phyloP scores from a whole-genome alignment of 2,113 vertebrate genomes.

The Aviceda subcristata region DNA sequence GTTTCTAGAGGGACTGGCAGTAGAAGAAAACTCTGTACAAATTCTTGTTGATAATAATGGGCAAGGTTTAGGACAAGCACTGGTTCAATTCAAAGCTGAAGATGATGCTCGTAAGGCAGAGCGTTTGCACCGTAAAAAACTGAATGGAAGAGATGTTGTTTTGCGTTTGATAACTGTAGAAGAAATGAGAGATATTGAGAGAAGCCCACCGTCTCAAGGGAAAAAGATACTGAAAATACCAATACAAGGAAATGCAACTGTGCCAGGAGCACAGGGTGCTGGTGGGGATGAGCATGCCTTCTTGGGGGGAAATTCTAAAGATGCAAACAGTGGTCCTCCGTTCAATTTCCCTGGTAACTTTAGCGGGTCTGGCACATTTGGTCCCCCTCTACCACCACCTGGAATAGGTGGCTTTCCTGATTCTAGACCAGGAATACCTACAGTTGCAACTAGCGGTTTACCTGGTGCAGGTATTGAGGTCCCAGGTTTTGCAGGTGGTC shows the following conservation, averaged over 20 bases:
- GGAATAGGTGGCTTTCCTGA: constrained; percentile 87
- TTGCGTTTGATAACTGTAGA: constrained; percentile 90
- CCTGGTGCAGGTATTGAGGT: constrained; percentile 86
- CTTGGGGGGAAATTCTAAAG: constrained; percentile 83
- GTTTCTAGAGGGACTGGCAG: constrained; percentile 90
- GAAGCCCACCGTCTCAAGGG: constrained; percentile 89
- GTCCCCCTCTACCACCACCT: constrained; percentile 87
- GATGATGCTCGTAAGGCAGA: constrained; percentile 95
- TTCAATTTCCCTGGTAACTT: constrained; percentile 87
- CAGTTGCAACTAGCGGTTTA: constrained; percentile 83
- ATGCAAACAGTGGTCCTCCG: constrained; percentile 83
- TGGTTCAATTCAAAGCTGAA: constrained; percentile 92
- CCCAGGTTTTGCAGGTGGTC: constrained; percentile 83
- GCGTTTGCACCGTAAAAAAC: constrained; percentile 93
- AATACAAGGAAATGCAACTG: constrained; percentile 70
- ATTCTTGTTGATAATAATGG: constrained; percentile 91
- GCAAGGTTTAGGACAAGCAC: constrained; percentile 92
- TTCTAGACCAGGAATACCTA: constrained; percentile 76
- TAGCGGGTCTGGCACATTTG: constrained; percentile 85
- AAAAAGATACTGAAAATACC: constrained; percentile 87
- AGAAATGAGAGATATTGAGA: constrained; percentile 95
- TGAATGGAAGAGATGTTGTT: constrained; percentile 95
- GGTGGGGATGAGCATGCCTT: constrained; percentile 88
- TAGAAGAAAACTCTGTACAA: constrained; percentile 91
- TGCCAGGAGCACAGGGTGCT: constrained; percentile 63